These are phyloP conservation scores for Collichthys lucidus DNA, from an alignment of 2,113 vertebrate species.

Conservation along the genomic window DNA sequence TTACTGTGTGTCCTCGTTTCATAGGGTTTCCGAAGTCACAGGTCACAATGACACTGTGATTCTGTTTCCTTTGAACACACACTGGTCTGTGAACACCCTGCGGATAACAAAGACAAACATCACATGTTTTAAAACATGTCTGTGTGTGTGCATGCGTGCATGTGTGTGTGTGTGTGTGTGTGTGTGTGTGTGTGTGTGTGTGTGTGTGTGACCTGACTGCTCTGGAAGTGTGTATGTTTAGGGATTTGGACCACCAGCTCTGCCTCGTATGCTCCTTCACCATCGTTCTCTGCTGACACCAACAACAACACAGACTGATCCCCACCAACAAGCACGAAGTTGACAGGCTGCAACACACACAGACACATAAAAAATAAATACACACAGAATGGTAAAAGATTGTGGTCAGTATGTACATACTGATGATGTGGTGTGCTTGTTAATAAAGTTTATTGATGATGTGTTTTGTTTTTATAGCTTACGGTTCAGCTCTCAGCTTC, in stretches of 20 bases:
- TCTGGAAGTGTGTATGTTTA: constrained; percentile 49
- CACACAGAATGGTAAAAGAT: neutral
- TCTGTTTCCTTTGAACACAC: constrained; percentile 48
- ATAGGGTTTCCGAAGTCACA: constrained; percentile 53
- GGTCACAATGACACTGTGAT: constrained; percentile 25
- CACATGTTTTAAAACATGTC: too few relatives aligned
- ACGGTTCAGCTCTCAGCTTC: constrained; percentile 73
- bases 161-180: neutral
- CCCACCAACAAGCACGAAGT: constrained; percentile 31
- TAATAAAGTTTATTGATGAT: neutral
- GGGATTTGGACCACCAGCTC: constrained; percentile 42
- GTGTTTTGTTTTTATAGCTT: constrained; percentile 4
- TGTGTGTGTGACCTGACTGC: constrained; percentile 40
- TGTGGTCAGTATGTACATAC: too few relatives aligned
- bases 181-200: too few relatives aligned
- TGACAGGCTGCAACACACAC: constrained; percentile 20
- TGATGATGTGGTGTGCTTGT: neutral
- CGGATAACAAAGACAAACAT: neutral
- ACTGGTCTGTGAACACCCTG: constrained; percentile 32
- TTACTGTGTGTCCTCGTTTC: constrained; percentile 20
- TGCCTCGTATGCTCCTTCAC: constrained; percentile 28
- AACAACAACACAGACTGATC: constrained; percentile 33
- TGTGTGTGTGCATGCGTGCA: neutral
- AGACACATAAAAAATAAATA: neutral
- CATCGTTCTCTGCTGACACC: neutral